Base-by-base conservation (phyloP, 2,113 vertebrate species). In the Caracal caracal region DNA sequence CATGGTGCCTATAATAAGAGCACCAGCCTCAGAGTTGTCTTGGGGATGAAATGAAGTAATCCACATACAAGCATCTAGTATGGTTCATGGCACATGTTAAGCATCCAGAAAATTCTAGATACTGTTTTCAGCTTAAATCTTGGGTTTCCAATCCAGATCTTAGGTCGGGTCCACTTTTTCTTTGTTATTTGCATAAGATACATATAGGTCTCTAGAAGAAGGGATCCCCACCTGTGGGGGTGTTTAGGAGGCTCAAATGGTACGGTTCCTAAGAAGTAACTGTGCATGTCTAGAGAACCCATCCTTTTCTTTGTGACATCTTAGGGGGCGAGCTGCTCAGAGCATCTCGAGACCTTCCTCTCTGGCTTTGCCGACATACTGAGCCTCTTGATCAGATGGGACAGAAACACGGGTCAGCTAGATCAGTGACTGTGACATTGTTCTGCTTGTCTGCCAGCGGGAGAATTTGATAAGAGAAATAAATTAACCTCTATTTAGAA, bases 401-500 rank as follows among this genome's bases (percentile, higher is more conserved):
- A 85, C 78, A 63, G 84, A 49, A 86, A 51, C 78, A 56, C 0
- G 22, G 88, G 85, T 94, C 90, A 87, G 49, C 47, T 49, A 33
- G 80, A 37, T 79, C 78, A 89, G 68, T 56, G 47, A 47, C 81
- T 15, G 24, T 22, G 96, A 80, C 96, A 91, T 83, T 10, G 86
- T 84, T 95, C 82, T 95, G 93, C 93, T 73, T 96, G 88, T 93
- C 96, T 96, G 63, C 91, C 73, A 83, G 92, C 63, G 37, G 89
- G 75, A 90, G 73, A 83, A 94, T 92, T 88, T 88, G 91, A 94
- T 90, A 90, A 96, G 89, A 79, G 93, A 94, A 88, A 95, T 73
- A 95, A 90, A 96, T 97, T 93, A 94, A 47, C 82, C 82, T 97
- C 80, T 73, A 9, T 78, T 81, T 84, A 93, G 94, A 91, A 71